These are phyloP conservation scores for Proterorhinus semilunaris DNA, from an alignment of 2,113 vertebrate genomes.

Conservation along the genomic window DNA sequence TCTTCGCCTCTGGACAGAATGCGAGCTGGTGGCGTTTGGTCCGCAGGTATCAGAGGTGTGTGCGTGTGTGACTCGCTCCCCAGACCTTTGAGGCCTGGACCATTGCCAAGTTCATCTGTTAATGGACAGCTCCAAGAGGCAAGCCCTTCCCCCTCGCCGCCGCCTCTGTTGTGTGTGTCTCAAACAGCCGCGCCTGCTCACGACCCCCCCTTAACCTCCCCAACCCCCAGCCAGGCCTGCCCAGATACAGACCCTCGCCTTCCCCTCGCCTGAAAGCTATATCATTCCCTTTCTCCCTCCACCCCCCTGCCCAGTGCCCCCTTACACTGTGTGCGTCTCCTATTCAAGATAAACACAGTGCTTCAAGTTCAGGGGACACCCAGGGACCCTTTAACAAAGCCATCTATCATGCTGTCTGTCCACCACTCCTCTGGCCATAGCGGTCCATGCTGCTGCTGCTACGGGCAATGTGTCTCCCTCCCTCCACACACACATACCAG, in stretches of 20 bases:
- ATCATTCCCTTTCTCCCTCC: conserved; percentile 83
- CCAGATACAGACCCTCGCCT: conserved; percentile 62
- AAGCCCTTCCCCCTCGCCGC: conserved; percentile 57
- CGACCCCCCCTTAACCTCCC: conserved; percentile 70
- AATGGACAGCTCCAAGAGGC: conserved; percentile 88
- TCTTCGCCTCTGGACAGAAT: conserved; percentile 84
- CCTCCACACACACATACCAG: conserved; percentile 36
- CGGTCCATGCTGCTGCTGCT: conserved; percentile 40
- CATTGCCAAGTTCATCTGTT: conserved; percentile 97
- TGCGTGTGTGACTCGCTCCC: conserved; percentile 76
- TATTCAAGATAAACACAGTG: conserved; percentile 99
- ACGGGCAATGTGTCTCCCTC: conserved; percentile 20
- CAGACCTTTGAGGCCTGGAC: conserved; percentile 91
- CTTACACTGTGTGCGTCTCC: conserved; percentile 85
- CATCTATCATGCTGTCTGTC: conserved; percentile 99
- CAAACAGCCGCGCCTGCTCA: conserved; percentile 61
- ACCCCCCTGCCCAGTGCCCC: conserved; percentile 65
- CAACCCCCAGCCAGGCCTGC: conserved; percentile 66
- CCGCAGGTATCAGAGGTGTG: conserved; percentile 80
- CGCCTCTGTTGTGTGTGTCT: conserved; percentile 43
- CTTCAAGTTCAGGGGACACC: conserved; percentile 99
- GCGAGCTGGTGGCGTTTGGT: conserved; percentile 82
- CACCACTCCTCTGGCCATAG: conserved; percentile 91
- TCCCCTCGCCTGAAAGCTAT: conserved; percentile 79
- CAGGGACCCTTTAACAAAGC: conserved; percentile 99